phyloP scores from a whole-genome alignment of 2,797 vertebrate species.

The Myotis myotis region DNA sequence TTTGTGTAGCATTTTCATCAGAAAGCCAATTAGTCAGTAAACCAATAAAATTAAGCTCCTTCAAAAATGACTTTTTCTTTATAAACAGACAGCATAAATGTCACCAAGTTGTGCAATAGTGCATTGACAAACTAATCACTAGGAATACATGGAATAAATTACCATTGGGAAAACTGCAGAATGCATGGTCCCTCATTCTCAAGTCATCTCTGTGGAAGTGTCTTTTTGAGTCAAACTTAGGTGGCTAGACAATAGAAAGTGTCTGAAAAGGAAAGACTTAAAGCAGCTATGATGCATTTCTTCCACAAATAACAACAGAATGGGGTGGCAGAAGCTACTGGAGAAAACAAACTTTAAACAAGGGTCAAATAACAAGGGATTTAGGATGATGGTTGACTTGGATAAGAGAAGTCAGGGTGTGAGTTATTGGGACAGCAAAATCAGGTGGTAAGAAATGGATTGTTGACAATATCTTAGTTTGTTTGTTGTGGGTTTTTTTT shows the following conservation, averaged over 20 bases:
- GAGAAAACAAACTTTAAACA: not conserved
- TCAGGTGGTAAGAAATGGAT: not conserved
- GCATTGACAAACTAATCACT: not conserved
- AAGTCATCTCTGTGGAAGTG: not conserved
- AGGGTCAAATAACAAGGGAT: not conserved
- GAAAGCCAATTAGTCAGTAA: not conserved
- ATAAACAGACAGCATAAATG: not conserved
- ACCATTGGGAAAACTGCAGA: not conserved
- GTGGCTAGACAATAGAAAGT: not conserved
- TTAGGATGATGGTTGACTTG: not conserved
- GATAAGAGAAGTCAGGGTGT: not conserved
- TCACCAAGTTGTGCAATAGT: not conserved
- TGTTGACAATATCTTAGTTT: not conserved
- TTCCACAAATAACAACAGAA: not conserved
- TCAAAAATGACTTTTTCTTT: not conserved
- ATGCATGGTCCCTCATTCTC: not conserved
- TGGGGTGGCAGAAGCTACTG: not conserved
- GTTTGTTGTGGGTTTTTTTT: not conserved
- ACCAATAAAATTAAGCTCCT: not conserved
- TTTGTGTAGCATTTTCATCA: constrained; percentile 1
- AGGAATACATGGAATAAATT: not conserved
- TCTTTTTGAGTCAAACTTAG: not conserved
- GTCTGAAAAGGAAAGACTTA: not conserved
- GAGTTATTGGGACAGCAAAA: not conserved
- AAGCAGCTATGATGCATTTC: not conserved